Percentiles rank a stretch among this genome's conserved stretches.
Evolutionary conservation across 92 coral and sea anemone species (phyloP).

Genomic region (Metridium senile): DNA sequence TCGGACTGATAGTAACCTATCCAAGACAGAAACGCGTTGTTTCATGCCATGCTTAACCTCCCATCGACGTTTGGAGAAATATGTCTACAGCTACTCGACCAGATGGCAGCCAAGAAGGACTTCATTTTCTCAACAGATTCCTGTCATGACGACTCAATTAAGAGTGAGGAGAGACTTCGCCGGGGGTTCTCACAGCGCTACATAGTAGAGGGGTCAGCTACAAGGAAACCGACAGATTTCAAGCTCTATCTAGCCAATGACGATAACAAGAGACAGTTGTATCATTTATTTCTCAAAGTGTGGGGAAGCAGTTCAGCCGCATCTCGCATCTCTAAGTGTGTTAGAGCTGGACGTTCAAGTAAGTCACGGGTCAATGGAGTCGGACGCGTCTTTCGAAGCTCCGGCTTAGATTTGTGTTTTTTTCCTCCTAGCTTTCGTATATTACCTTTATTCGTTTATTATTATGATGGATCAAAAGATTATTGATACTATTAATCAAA

Average conservation of each 20-base stretch:
- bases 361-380: too few relatives aligned
- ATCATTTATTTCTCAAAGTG: conserved; percentile 33
- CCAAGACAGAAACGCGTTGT: conserved; percentile 60
- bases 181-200: conserved; percentile 47
- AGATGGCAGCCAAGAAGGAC: conserved; percentile 56
- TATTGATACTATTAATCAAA: too few relatives aligned
- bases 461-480: too few relatives aligned
- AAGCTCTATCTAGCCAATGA: conserved; percentile 51
- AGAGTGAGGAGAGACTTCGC: conserved; percentile 41
- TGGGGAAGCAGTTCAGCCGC: conserved; percentile 33
- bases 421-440: too few relatives aligned
- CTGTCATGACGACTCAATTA: conserved; percentile 55
- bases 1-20: conserved; percentile 36
- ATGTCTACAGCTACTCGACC: conserved; percentile 62
- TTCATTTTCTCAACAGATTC: conserved; percentile 68
- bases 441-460: too few relatives aligned
- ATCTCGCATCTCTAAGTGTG: conserved; percentile 32
- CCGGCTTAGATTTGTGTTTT: too few relatives aligned
- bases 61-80: conserved; percentile 58
- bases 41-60: conserved; percentile 56
- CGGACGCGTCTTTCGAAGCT: too few relatives aligned
- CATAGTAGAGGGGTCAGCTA: conserved; percentile 51
- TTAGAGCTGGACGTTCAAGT: conserved; percentile 28
- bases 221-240: conserved; percentile 58
- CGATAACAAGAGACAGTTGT: conserved; percentile 36